Evolutionary conservation across 1,140 invertebrate species (phyloP).

Genomic region (Sipha flava): DNA sequence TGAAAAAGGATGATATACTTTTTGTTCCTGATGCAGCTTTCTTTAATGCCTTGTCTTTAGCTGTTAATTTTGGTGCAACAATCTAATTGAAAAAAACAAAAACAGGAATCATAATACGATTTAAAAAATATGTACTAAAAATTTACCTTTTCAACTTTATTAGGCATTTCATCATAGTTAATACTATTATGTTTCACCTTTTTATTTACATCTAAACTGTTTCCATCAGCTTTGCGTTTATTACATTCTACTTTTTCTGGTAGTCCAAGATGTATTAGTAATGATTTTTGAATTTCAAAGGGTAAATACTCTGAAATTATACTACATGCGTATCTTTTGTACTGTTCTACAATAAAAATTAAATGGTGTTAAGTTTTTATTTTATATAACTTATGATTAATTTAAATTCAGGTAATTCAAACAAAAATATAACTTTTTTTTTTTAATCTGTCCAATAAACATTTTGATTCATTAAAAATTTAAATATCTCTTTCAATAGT

Average conservation of each 20-base stretch:
- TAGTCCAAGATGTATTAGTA: slow-evolving; percentile 54
- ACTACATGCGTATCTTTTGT: slow-evolving; percentile 58
- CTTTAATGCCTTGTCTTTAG: slow-evolving; percentile 41
- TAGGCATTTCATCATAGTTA: neutral
- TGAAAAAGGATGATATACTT: slow-evolving; percentile 39
- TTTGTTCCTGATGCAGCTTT: slow-evolving; percentile 40
- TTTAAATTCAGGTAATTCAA: no score
- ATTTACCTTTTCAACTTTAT: slow-evolving; percentile 11
- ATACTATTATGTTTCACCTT: neutral
- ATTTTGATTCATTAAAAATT: no score
- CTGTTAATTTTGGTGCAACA: slow-evolving; percentile 33
- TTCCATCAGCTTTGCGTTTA: slow-evolving; percentile 29
- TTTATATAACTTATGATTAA: no score
- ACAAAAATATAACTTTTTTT: no score
- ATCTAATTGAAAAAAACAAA: neutral
- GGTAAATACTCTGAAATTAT: slow-evolving; percentile 61
- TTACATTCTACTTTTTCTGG: slow-evolving; percentile 42
- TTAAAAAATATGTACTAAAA: neutral
- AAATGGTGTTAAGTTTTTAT: no score
- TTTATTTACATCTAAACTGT: neutral
- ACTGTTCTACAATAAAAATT: slow-evolving; percentile 49
- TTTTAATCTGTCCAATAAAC: no score
- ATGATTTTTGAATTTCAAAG: slow-evolving; percentile 53
- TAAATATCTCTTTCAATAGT: no score
- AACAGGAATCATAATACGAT: neutral